Evolutionary conservation across 1,140 invertebrate species (phyloP), one percentile per base, ranked within the genome.

Genomic region (Drosophila virilis): DNA sequence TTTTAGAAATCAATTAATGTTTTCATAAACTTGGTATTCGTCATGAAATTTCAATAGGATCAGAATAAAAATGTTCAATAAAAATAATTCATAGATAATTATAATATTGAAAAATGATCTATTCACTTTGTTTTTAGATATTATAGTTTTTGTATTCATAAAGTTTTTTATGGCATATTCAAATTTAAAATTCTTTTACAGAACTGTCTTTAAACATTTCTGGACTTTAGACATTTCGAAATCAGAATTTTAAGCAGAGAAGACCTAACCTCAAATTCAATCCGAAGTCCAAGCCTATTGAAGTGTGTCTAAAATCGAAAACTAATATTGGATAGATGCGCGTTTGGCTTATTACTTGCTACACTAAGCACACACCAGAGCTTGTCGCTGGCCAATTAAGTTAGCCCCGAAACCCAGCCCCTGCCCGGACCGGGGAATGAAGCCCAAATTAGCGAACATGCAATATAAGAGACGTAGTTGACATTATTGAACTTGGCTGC

Each of bases 401-500:
- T 42, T 37, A 50, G 9, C 7, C 55, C 45, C 1, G 12, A n/a
- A 40, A 9, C 15, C 17, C 43, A 13, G 32, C 12, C 12, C 15
- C 12, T 1, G n/a, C 1, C 7, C 28, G 40, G 33, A 37, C 10
- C 13, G 17, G 59, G 32, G 51, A 59, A 57, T 70, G 35, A 8
- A 64, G 45, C 45, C 50, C 66, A 79, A 80, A 89, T 89, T 89
- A 89, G 57, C 74, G 17, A 22, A 52, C 80, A 89, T 80, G 84
- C 83, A 58, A 75, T 52, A 15, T 57, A n/a, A 50, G 37, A 70
- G 42, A 43, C 22, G 48, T 61, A 65, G 54, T 70, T 86, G 72
- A 88, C 78, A 83, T 83, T 70, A 77, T 58, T 88, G 83, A 88
- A 80, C 83, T 80, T 86, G 83, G 58, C 40, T 65, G 55, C 38